Percentiles rank a stretch among this genome's conserved stretches.
Evolutionary conservation across 2,113 vertebrate genomes (phyloP).

Genomic region (Boulengeromyrus knoepffleri): DNA sequence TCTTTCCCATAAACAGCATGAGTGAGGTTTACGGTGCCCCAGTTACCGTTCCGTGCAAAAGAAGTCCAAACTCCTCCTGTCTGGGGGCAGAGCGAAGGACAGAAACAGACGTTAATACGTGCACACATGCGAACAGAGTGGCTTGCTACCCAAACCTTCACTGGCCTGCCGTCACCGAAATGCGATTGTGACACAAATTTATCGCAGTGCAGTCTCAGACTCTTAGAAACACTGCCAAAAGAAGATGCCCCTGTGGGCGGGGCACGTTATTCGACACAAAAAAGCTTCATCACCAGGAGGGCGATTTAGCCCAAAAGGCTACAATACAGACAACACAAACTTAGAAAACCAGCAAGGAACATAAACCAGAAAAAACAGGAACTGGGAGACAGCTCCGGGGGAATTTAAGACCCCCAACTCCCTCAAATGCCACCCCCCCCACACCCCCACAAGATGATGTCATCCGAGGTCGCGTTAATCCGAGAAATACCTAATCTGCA

Average conservation of each 20-base stretch:
- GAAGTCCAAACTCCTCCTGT: not conserved
- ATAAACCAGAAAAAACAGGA: not conserved
- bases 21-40: not conserved
- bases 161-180: not conserved
- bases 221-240: not conserved
- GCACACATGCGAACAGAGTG: not conserved
- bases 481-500: slow-evolving; percentile 36
- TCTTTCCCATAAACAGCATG: not conserved
- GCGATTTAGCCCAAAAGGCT: not conserved
- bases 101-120: not conserved
- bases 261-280: not conserved
- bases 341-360: not conserved
- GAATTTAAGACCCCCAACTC: slow-evolving; percentile 23
- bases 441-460: slow-evolving; percentile 22
- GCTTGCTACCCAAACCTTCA: not conserved
- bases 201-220: not conserved
- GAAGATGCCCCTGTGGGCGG: not conserved
- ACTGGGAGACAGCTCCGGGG: slow-evolving; percentile 15
- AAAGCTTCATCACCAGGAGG: not conserved
- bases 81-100: not conserved
- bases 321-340: not conserved
- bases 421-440: not conserved
- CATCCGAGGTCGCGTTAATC: slow-evolving; percentile 41
- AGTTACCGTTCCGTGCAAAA: not conserved
- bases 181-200: not conserved